Evolutionary conservation across 2,113 vertebrate genomes (phyloP), one percentile per base, ranked within the genome.

Genomic region (Malurus alboscapulatus): DNA sequence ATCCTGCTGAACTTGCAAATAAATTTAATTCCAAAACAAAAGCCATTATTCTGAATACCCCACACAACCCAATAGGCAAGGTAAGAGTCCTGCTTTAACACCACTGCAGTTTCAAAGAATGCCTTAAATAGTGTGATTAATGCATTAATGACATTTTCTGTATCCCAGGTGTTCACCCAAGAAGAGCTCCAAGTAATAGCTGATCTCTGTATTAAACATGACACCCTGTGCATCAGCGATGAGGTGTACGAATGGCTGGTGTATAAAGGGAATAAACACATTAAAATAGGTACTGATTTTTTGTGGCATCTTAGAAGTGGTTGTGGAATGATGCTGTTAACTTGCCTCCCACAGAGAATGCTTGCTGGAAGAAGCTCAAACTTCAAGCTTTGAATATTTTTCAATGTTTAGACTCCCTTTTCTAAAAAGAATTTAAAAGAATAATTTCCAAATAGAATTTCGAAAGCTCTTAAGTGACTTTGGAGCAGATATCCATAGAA

Each of bases 211-310:
- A 97, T 99, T 92, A 98, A 99, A 93, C 97, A 99, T 19, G 98
- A 99, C 95, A 97, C 97, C 1, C 97, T 99, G 79, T 99, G 99
- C 97, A 98, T 99, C 98, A 99, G 99, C 4, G 99, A 99, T 62
- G 99, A 99, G 87, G 99, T 99, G 30, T 99, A 99, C 58, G 99
- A 99, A 94, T 99, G 99, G 99, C 96, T 99, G 73, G 83, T 99
- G 55, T 99, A 99, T 94, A 98, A 89, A 83, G 99, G 99, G 90
- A 98, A 98, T 50, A 98, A 98, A 27, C 99, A 99, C 78, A 82
- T 98, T 53, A 99, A 99, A 97, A 99, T 99, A 96, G 99, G 99
- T 99, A 98, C 76, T 87, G 55, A 73, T 94, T 88, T 93, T 84
- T 73, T 38, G 13, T 89, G 38, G 6, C 14, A 45, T 92, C 44